phyloP scores from a whole-genome alignment of 2,113 vertebrate species.

The Atrichornis clamosus region DNA sequence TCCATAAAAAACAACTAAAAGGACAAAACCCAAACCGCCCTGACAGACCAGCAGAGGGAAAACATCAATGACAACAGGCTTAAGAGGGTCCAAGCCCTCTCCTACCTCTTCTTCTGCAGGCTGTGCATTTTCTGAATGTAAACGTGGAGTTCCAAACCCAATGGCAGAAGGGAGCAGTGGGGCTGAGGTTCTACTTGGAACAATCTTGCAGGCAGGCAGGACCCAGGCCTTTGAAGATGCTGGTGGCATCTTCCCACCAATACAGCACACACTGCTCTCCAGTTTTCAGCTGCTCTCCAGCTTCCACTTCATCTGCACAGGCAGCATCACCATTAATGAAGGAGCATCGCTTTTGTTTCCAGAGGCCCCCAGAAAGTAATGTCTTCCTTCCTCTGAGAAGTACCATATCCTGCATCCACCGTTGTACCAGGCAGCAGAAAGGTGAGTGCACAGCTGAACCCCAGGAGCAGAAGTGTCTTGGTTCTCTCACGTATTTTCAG shows the following conservation, averaged over 20 bases:
- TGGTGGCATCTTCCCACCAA: background rate
- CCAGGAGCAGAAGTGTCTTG: background rate
- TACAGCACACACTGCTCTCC: accelerated
- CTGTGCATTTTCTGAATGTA: slow-evolving; percentile 71
- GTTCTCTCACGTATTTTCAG: background rate
- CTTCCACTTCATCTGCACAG: background rate
- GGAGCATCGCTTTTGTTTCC: background rate
- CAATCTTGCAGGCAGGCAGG: slow-evolving; percentile 69
- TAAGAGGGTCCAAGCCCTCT: background rate
- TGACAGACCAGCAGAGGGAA: background rate
- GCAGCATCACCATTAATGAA: background rate
- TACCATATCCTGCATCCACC: background rate
- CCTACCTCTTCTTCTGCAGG: slow-evolving; percentile 78
- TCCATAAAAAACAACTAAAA: background rate
- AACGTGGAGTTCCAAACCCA: slow-evolving; percentile 73
- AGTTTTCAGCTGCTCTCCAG: background rate
- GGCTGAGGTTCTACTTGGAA: slow-evolving; percentile 73
- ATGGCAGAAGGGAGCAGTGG: slow-evolving; percentile 69
- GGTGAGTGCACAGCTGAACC: background rate
- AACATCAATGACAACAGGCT: background rate
- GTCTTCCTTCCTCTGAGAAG: background rate
- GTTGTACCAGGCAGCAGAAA: background rate
- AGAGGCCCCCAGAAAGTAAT: background rate
- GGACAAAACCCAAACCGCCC: background rate
- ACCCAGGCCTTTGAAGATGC: background rate